Evolutionary conservation across 64 coral and sea anemone genomes (phyloP).

Genomic region (Trachythela sp.): DNA sequence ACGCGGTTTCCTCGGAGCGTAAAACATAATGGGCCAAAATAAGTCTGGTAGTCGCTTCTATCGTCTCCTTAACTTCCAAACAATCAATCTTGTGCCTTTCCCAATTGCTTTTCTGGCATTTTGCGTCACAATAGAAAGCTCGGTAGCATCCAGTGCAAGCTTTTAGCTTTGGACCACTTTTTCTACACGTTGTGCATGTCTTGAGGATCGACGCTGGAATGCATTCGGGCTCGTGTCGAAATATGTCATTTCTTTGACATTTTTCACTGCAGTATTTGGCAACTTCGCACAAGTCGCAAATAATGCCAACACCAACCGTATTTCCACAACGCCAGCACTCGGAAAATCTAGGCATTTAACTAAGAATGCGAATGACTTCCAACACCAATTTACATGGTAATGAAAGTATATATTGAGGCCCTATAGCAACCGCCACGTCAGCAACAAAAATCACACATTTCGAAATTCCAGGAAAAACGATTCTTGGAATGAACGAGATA

Average conservation of each 20-base stretch:
- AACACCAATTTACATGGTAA: too few relatives aligned
- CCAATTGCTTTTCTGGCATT: not conserved
- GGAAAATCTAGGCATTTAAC: not conserved
- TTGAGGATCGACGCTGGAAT: not conserved
- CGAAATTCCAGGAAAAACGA: not conserved
- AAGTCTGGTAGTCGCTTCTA: too few relatives aligned
- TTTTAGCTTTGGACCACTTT: not conserved
- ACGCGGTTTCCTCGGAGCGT: too few relatives aligned
- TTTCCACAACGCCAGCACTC: constrained; percentile 6
- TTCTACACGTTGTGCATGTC: not conserved
- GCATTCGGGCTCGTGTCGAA: not conserved
- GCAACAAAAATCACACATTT: too few relatives aligned
- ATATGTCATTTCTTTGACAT: not conserved
- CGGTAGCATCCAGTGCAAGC: not conserved
- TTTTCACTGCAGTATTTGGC: not conserved
- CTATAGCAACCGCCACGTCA: too few relatives aligned
- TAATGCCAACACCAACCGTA: not conserved
- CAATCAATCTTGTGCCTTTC: not conserved
- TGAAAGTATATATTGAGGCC: too few relatives aligned
- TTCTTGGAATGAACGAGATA: not conserved
- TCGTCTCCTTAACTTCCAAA: not conserved
- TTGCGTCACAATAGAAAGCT: not conserved
- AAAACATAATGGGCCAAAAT: too few relatives aligned
- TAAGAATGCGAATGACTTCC: not conserved
- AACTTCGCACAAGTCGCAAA: not conserved